Percentiles rank a stretch among this genome's conserved stretches.
Conservation (phyloP, 2,797 vertebrate species). For the Pseudocheirus occidentalis region DNA sequence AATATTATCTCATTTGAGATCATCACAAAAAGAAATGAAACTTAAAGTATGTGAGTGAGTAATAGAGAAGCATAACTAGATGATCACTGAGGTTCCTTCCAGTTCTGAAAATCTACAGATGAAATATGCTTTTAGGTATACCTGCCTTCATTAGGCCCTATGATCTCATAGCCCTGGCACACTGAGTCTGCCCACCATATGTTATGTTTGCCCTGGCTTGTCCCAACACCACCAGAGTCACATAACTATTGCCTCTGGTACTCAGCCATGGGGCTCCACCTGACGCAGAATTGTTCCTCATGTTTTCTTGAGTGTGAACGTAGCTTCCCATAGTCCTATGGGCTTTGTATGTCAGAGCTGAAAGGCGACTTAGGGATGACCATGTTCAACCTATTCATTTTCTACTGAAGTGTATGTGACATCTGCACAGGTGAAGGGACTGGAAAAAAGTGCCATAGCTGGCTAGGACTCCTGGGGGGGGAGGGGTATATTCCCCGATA, state of each 20-base stretch:
- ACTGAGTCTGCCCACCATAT: not conserved
- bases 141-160: not conserved
- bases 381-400: no score
- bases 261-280: not conserved
- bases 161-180: not conserved
- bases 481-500: no score
- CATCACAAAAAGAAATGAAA: not conserved
- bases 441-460: no score
- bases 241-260: not conserved
- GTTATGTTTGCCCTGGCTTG: not conserved
- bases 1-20: not conserved
- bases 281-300: not conserved
- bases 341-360: not conserved
- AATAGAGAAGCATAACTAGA: not conserved
- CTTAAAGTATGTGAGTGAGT: not conserved
- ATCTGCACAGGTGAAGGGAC: no score
- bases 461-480: no score
- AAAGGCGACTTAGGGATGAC: no score
- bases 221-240: not conserved
- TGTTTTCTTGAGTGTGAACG: not conserved
- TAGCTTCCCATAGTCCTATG: not conserved
- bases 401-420: no score
- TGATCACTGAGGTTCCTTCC: not conserved
- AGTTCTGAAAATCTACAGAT: not conserved
- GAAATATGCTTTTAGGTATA: not conserved